These are phyloP conservation scores for Sphecodes monilicornis DNA, from an alignment of 2,888 invertebrate genomes.

Conservation along the genomic window DNA sequence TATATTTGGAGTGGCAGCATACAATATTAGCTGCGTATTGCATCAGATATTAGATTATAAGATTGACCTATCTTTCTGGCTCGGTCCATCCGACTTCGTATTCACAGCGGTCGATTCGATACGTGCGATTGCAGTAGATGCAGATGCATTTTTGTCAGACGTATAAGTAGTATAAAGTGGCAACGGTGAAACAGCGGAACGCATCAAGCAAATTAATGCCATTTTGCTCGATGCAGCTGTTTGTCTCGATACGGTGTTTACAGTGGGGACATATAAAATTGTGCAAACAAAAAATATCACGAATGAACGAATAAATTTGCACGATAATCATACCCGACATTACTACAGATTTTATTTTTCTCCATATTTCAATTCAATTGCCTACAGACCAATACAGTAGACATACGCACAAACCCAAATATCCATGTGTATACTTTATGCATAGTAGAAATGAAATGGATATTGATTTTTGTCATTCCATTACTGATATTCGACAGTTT, in stretches of 20 bases:
- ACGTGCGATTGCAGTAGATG: constrained; percentile 47
- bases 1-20: not conserved
- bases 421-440: constrained; percentile 26
- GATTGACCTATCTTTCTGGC: constrained; percentile 14
- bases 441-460: constrained; percentile 35
- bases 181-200: not conserved
- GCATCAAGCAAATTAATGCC: not conserved
- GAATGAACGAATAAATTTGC: constrained; percentile 14
- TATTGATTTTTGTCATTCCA: constrained; percentile 55
- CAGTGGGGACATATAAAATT: not conserved
- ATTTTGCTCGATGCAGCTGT: not conserved
- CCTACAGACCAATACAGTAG: constrained; percentile 16
- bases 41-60: not conserved
- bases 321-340: constrained; percentile 1
- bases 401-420: not conserved
- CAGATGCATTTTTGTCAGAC: constrained; percentile 31
- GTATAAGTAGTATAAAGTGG: constrained; percentile 1
- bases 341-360: constrained; percentile 15
- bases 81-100: not conserved
- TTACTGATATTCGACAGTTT: constrained; percentile 5
- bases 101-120: constrained; percentile 44
- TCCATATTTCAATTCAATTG: constrained; percentile 51
- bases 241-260: not conserved
- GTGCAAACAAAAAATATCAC: not conserved
- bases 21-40: constrained; percentile 4